Base-by-base conservation (phyloP, 2,113 vertebrate species). In the Carollia perspicillata region DNA sequence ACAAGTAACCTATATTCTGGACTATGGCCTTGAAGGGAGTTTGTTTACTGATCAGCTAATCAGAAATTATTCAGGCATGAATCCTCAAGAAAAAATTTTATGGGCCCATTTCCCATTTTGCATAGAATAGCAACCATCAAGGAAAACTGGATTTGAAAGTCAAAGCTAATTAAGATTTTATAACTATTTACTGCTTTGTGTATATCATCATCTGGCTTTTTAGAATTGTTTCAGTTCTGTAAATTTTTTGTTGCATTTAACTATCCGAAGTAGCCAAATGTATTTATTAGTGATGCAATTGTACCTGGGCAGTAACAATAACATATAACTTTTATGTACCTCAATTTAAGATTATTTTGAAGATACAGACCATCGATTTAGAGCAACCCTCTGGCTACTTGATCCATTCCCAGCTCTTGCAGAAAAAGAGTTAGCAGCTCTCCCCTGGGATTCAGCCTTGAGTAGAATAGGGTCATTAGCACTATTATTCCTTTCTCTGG, bases 31-130 rank as follows among this genome's bases (percentile, higher is more conserved):
- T 91, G 58, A 95, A 86, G 55, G 37, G 51, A 85, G 3, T 92
- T 96, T 74, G 28, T 96, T 95, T 84, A 91, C n/a, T 77, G 10
- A 86, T 97, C 37, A 84, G 17, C 84, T 89, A 92, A 84, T 95
- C 81, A 89, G 80, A 89, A 85, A 83, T 93, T 95, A 93, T 44
- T 84, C 53, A 81, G 28, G 12, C 66, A 88, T 65, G 42, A 95
- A 85, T 79, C 28, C 23, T 84, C 23, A 51, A 72, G 33, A 80
- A 92, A 84, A 90, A 71, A 28, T 22, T 77, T 89, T 68, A 94
- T 83, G 93, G 81, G 42, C 51, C 71, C 5, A 55, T 94, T 97
- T 95, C 26, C 65, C 60, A 35, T 95, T 95, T 93, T 68, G 8
- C 33, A 51, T 60, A 78, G 33, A 84, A 37, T 11, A 97, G n/a